Evolutionary conservation across 2,113 vertebrate genomes (phyloP).

Genomic region (Madoqua kirkii): DNA sequence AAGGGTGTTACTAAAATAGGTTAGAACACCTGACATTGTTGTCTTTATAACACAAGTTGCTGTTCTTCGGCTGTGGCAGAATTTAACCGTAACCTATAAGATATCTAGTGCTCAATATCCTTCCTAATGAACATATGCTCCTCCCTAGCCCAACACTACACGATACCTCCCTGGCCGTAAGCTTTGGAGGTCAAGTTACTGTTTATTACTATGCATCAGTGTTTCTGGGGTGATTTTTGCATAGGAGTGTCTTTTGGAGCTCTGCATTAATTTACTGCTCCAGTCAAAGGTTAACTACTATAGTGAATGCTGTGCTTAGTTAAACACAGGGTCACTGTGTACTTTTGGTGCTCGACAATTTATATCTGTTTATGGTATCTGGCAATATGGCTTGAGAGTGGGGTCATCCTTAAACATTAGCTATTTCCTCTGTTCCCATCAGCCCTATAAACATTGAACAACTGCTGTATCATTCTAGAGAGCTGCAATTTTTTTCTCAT

Average conservation of each 20-base stretch:
- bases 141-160: neutral
- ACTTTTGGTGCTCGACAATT: conserved; percentile 39
- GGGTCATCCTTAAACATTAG: conserved; percentile 17
- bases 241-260: conserved; percentile 19
- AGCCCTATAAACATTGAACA: conserved; percentile 2
- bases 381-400: neutral
- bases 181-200: conserved; percentile 28
- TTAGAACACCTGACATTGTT: conserved; percentile 63
- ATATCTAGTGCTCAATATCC: neutral
- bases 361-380: conserved; percentile 44
- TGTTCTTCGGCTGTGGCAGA: conserved; percentile 31
- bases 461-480: neutral
- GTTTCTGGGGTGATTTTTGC: conserved; percentile 31
- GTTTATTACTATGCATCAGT: neutral
- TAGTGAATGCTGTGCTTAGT: conserved; percentile 47
- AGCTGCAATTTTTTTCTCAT: neutral
- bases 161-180: neutral
- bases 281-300: conserved; percentile 63
- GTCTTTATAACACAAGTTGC: conserved; percentile 66
- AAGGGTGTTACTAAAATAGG: conserved; percentile 67
- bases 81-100: conserved; percentile 27
- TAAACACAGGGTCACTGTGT: conserved; percentile 48
- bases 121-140: neutral
- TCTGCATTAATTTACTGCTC: conserved; percentile 61
- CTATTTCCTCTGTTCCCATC: neutral